Evolutionary conservation across 1,140 invertebrate genomes (phyloP).

Genomic region (Neuroterus valhalla): DNA sequence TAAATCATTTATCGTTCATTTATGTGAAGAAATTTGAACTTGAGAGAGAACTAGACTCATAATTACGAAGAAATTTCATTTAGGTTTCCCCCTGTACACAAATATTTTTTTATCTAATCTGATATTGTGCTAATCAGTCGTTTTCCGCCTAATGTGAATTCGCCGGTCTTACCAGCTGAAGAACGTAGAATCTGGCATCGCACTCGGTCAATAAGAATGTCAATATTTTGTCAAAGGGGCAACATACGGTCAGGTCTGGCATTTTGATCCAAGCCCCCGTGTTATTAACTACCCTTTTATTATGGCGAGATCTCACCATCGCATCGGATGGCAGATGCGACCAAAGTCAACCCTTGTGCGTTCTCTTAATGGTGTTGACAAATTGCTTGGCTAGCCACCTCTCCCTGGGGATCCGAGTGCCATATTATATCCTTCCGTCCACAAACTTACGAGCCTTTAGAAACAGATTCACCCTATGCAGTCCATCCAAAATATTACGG

Average conservation of each 20-base stretch:
- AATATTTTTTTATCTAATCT: neutral
- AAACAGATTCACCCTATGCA: constrained; percentile 26
- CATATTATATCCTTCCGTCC: constrained; percentile 50
- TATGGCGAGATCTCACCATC: constrained; percentile 59
- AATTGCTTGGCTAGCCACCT: constrained; percentile 73
- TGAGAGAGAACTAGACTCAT: too few species aligned
- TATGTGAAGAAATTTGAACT: too few species aligned
- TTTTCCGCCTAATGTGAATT: neutral
- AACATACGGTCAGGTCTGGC: constrained; percentile 64
- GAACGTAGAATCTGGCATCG: constrained; percentile 60
- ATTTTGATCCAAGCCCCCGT: constrained; percentile 55
- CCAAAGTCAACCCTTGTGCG: constrained; percentile 69
- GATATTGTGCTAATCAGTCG: neutral
- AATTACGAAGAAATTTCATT: neutral
- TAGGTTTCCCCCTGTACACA: neutral
- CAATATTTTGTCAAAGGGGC: constrained; percentile 72
- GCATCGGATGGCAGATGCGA: constrained; percentile 69
- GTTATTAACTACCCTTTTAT: constrained; percentile 74
- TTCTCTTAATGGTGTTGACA: constrained; percentile 74
- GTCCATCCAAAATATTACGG: neutral
- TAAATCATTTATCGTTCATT: too few species aligned
- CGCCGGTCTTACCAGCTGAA: neutral
- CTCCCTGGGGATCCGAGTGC: constrained; percentile 61
- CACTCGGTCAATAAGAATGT: constrained; percentile 57
- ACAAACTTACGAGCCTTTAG: constrained; percentile 53